Evolutionary conservation across 1,140 invertebrate species (phyloP).

Genomic region (Bombus waltoni): DNA sequence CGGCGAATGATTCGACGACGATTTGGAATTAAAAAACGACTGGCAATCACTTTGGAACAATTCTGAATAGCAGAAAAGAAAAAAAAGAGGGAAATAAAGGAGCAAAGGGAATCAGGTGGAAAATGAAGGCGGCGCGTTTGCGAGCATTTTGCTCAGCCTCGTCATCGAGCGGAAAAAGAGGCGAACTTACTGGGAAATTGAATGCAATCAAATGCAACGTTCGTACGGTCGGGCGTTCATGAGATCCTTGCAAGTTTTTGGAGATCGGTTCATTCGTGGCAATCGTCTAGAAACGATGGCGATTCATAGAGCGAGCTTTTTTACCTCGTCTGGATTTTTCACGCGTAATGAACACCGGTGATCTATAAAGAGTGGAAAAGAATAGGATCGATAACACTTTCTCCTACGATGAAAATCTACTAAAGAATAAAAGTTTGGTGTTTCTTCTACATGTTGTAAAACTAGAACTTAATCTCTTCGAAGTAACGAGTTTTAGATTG

Average conservation of each 20-base stretch:
- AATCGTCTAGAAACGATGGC: not conserved
- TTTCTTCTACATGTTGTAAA: not conserved
- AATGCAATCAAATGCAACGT: constrained; percentile 26
- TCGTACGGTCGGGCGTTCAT: not conserved
- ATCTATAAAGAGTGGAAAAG: not conserved
- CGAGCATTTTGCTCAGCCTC: constrained; percentile 2
- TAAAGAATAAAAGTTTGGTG: not conserved
- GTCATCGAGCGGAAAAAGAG: constrained; percentile 21
- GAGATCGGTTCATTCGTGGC: not conserved
- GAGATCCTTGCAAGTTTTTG: not conserved
- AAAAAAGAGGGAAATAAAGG: not conserved
- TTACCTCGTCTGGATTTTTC: not conserved
- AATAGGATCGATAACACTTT: not conserved
- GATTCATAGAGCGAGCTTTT: not conserved
- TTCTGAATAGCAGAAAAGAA: not conserved
- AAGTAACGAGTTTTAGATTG: too few species aligned
- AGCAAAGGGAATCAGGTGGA: not conserved
- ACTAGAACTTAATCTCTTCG: too few species aligned
- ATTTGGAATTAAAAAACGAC: not conserved
- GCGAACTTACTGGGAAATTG: constrained; percentile 15
- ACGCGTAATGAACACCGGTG: not conserved
- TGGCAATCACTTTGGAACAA: not conserved
- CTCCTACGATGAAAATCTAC: not conserved
- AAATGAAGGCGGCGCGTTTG: constrained; percentile 18
- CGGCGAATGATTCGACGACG: not conserved